Base-by-base conservation (phyloP, 2,113 vertebrate genomes). In the Scopus umbretta region DNA sequence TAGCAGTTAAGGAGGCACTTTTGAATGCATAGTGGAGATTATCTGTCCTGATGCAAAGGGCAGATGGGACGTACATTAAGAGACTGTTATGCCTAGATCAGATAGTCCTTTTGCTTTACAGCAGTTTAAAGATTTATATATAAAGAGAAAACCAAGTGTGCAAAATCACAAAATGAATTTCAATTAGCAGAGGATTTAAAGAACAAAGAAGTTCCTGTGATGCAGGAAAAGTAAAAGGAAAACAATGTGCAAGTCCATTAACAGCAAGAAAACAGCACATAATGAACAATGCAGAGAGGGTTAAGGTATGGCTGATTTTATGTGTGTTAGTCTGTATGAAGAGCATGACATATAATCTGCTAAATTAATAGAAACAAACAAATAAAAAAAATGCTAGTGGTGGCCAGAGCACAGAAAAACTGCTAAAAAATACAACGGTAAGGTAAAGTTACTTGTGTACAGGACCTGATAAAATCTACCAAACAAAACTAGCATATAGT, bases 1-100 rank as follows among this genome's bases (percentile, higher is more conserved):
- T 95, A 88, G 71, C 55, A 80, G 91, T 88, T 90, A 88, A 93
- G 67, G 88, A 88, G 72, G 75, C 58, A 73, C 63, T 96, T 92
- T 43, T 83, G 53, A 90, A 67, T 73, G 30, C 30, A 61, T 73
- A 86, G 66, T 94, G 63, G 91, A 90, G 82, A 92, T 95, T 86
- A 90, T 90, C 88, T 43, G 9, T 88, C 71, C 66, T 73, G 82
- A 88, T 93, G 59, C 42, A 52, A 80, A 88, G 58, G 75, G 50
- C 67, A 90, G 83, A 92, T 80, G 80, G 42, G 72, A 73, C 1
- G 3, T 53, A 71, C 23, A 52, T 61, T 82, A 67, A 43, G 40
- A 85, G 74, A 63, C 40, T 74, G 9, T 40, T 75, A 23, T 9
- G 25, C 36, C 59, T 58, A 32, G 30, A 86, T 86, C 86, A 88